Percentiles rank a stretch among this genome's conserved stretches.
Evolutionary conservation across 53 echinoderm and acorn worm species (phyloP).

Genomic region (Henricia sp.): DNA sequence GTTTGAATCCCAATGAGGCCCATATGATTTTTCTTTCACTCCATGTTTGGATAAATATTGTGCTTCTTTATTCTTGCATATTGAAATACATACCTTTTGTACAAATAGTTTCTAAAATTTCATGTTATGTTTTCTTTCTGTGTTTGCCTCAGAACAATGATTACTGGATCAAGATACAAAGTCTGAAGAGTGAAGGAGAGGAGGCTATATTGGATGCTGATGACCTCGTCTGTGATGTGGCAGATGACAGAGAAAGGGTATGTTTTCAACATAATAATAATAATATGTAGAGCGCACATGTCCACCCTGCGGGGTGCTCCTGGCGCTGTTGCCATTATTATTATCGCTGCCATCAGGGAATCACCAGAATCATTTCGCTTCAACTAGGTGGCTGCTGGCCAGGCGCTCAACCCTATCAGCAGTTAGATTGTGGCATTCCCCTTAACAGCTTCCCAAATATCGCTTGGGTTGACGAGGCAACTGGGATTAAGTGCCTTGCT

Average conservation of each 20-base stretch:
- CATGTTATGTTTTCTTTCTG: slow-evolving; percentile 12
- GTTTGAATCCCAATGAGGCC: neutral
- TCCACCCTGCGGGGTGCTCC: too few species aligned
- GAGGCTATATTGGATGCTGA: slow-evolving; percentile 91
- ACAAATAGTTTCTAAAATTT: neutral
- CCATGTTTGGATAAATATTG: neutral
- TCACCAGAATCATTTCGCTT: too few species aligned
- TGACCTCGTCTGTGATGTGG: slow-evolving; percentile 91
- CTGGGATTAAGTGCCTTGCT: too few species aligned
- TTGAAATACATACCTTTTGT: neutral
- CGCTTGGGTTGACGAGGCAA: too few species aligned
- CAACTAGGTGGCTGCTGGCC: too few species aligned
- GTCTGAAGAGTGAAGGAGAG: slow-evolving; percentile 87
- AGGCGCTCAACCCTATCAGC: too few species aligned
- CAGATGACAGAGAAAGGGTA: slow-evolving; percentile 99
- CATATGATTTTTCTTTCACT: too few species aligned
- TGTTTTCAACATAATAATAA: slow-evolving; percentile 1
- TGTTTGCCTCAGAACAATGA: slow-evolving; percentile 67
- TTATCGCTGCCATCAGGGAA: too few species aligned
- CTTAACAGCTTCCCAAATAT: too few species aligned
- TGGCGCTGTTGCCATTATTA: too few species aligned
- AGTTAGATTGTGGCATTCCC: too few species aligned
- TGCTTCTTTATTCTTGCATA: neutral
- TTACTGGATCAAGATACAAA: slow-evolving; percentile 93
- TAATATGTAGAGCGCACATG: too few species aligned